phyloP scores from a whole-genome alignment of 2,113 vertebrate species.

The Ptilonorhynchus violaceus region DNA sequence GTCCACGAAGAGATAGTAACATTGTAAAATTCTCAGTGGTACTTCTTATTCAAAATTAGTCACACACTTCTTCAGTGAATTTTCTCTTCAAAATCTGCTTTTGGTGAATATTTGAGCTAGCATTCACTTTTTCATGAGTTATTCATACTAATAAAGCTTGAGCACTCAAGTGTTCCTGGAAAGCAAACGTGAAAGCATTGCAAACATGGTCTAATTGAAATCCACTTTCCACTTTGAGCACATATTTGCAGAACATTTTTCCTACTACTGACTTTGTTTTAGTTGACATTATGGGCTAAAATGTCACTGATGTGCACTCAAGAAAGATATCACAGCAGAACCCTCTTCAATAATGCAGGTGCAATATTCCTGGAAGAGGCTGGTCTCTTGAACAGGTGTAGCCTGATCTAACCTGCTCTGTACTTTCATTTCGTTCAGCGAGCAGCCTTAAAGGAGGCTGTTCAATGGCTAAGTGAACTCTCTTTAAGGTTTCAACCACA shows the following conservation, averaged over 20 bases:
- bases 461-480: not conserved
- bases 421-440: not conserved
- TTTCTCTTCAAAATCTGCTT: slow-evolving; percentile 40
- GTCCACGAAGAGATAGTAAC: not conserved
- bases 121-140: slow-evolving; percentile 55
- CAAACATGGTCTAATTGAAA: slow-evolving; percentile 64
- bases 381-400: not conserved
- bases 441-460: not conserved
- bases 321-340: slow-evolving; percentile 30
- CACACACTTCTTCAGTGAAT: not conserved
- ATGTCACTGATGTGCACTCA: slow-evolving; percentile 47
- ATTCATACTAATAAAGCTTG: slow-evolving; percentile 62
- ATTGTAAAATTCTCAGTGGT: slow-evolving; percentile 30
- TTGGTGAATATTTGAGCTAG: slow-evolving; percentile 45
- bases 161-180: slow-evolving; percentile 63
- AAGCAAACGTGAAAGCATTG: slow-evolving; percentile 56
- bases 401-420: not conserved
- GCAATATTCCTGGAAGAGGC: slow-evolving; percentile 21
- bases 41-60: slow-evolving; percentile 51
- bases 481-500: not conserved
- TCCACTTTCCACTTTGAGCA: slow-evolving; percentile 50
- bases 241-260: slow-evolving; percentile 48
- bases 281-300: slow-evolving; percentile 56
- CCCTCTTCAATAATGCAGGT: slow-evolving; percentile 47
- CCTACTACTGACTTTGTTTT: slow-evolving; percentile 25